Conservation (phyloP, 2,113 vertebrate species). For the Malurus alboscapulatus region DNA sequence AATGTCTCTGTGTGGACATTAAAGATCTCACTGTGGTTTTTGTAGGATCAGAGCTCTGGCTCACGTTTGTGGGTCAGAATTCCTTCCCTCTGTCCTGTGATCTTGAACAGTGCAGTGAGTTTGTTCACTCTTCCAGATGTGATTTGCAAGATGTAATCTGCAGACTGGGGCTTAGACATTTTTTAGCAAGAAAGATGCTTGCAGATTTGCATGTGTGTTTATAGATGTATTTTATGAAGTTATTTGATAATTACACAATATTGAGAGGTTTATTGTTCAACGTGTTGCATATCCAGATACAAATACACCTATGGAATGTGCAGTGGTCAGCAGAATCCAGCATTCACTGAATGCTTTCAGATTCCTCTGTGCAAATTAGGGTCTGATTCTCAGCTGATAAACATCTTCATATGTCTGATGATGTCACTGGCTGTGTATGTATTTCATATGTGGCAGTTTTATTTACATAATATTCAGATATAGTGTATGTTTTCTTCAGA, state of each 20-base stretch:
- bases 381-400: neutral
- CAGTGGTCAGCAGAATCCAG: neutral
- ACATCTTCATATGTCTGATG: neutral
- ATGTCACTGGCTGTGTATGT: neutral
- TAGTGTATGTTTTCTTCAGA: neutral
- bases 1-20: neutral
- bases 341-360: neutral
- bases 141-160: neutral
- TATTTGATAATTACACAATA: neutral
- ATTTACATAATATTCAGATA: neutral
- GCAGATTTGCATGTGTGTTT: neutral
- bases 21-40: neutral
- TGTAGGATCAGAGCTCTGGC: constrained; percentile 11
- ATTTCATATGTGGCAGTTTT: neutral
- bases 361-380: neutral
- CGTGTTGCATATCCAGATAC: neutral
- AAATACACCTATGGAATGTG: neutral
- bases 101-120: neutral
- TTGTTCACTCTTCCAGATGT: neutral
- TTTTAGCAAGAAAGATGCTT: neutral
- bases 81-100: neutral
- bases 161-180: neutral
- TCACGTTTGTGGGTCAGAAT: neutral
- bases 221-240: neutral
- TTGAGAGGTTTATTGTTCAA: neutral